These are phyloP conservation scores for Sarcophaga subvicina DNA, from an alignment of 2,888 invertebrate species.

Conservation along the genomic window DNA sequence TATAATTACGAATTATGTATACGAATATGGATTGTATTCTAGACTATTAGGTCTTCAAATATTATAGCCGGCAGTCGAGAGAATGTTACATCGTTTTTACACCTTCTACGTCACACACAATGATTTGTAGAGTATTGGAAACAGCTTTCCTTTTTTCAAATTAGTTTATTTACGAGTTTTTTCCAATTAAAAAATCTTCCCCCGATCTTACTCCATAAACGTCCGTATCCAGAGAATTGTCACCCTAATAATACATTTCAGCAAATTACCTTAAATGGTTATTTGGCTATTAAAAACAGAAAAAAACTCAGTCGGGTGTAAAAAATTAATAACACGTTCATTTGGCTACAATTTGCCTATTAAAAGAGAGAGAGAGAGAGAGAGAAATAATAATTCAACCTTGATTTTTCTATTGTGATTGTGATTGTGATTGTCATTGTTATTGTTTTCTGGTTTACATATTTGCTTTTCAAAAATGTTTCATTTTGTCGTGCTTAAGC, in stretches of 20 bases:
- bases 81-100: too few species aligned
- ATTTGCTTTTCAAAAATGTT: background rate
- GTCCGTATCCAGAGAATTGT: background rate
- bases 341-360: constrained; percentile 40
- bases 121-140: too few species aligned
- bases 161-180: too few species aligned
- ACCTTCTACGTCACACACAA: too few species aligned
- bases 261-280: constrained; percentile 11
- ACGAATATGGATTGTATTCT: too few species aligned
- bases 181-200: background rate
- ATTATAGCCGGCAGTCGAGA: too few species aligned
- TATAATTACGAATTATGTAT: too few species aligned
- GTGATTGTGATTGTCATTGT: too few species aligned
- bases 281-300: constrained; percentile 15
- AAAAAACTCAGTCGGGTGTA: background rate
- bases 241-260: constrained; percentile 13
- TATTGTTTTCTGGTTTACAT: background rate
- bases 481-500: background rate
- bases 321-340: constrained; percentile 30
- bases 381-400: constrained; percentile 22
- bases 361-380: constrained; percentile 4
- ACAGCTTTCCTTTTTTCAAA: too few species aligned
- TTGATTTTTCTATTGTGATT: constrained; percentile 29
- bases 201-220: background rate
- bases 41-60: too few species aligned